phyloP scores from a whole-genome alignment of 1,140 invertebrate genomes.

The Xylocopa sonorina region DNA sequence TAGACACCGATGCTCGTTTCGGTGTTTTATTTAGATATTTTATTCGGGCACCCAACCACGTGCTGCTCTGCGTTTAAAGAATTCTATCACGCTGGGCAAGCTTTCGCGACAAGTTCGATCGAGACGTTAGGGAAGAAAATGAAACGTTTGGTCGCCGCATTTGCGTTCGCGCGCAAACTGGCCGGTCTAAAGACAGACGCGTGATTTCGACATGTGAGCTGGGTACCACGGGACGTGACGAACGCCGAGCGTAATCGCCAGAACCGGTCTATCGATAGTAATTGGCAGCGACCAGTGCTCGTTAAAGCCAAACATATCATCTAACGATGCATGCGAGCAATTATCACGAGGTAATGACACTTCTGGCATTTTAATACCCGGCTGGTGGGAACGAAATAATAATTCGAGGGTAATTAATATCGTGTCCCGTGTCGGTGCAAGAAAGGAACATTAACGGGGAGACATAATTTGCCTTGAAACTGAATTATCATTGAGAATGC shows the following conservation, averaged over 20 bases:
- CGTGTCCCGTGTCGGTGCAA: neutral
- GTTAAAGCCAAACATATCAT: constrained; percentile 47
- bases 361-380: neutral
- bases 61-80: neutral
- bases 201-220: constrained; percentile 37
- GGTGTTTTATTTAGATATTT: neutral
- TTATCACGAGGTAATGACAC: constrained; percentile 35
- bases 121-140: no score
- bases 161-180: neutral
- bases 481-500: neutral
- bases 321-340: constrained; percentile 19
- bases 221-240: constrained; percentile 22
- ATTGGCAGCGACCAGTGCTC: constrained; percentile 52
- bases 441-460: neutral
- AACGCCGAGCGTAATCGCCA: constrained; percentile 25
- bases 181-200: constrained; percentile 24
- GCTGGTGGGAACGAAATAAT: neutral
- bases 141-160: neutral
- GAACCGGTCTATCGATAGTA: constrained; percentile 59
- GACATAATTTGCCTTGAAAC: neutral
- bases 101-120: no score
- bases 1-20: constrained; percentile 29
- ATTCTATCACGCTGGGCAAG: no score
- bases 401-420: no score
- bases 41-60: neutral